phyloP scores from a whole-genome alignment of 2,888 invertebrate genomes.

The Cryptophagus acutangulus region DNA sequence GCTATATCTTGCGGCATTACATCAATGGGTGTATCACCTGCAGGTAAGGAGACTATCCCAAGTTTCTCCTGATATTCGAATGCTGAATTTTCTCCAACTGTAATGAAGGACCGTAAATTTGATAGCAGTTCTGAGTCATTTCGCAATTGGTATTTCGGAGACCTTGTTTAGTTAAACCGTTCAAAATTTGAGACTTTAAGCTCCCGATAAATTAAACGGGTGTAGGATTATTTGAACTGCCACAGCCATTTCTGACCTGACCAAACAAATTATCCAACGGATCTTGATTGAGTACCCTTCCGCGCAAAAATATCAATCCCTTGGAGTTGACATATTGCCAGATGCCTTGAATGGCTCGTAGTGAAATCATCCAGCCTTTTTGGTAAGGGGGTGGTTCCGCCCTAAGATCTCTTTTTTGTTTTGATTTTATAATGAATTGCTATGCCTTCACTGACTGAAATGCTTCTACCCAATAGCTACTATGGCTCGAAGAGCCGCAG shows the following conservation, averaged over 20 bases:
- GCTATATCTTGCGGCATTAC: too few relatives aligned
- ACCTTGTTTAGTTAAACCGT: too few relatives aligned
- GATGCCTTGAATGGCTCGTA: conserved; percentile 13
- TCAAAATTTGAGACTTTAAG: too few relatives aligned
- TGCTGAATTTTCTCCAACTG: too few relatives aligned
- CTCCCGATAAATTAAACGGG: conserved; percentile 19
- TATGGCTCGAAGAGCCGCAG: conserved; percentile 10
- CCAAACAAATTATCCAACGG: conserved; percentile 23
- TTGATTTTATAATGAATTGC: too few relatives aligned
- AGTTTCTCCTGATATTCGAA: too few relatives aligned
- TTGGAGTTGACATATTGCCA: conserved; percentile 12
- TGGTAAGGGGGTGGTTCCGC: conserved; percentile 17
- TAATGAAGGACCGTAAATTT: too few relatives aligned
- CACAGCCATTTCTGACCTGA: conserved; percentile 19
- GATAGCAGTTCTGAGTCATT: too few relatives aligned
- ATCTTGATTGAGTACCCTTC: conserved; percentile 24
- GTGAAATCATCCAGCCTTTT: conserved; percentile 14
- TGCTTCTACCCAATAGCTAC: conserved; percentile 12
- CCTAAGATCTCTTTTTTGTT: too few relatives aligned
- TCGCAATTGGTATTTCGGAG: too few relatives aligned
- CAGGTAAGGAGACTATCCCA: too few relatives aligned
- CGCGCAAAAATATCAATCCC: conserved; percentile 9
- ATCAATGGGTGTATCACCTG: too few relatives aligned
- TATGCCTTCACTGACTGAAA: conserved; percentile 12
- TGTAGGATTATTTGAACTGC: conserved; percentile 22